Evolutionary conservation across 2,888 invertebrate genomes (phyloP), one percentile per base, ranked within the genome.

Genomic region (Aspidiotus destructor): DNA sequence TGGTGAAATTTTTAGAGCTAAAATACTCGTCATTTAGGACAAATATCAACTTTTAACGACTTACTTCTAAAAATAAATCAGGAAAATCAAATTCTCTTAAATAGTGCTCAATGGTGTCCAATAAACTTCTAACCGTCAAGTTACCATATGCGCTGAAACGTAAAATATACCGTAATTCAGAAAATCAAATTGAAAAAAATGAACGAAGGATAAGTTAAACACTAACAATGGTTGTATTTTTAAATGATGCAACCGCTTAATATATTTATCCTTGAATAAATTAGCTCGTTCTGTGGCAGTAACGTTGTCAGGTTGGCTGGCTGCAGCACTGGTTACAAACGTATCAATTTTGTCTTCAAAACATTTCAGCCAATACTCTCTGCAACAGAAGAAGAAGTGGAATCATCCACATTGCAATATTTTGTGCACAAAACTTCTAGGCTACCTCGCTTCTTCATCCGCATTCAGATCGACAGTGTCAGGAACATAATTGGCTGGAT

Each of bases 81-180:
- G 88, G 87, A 77, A 98, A 97, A 72, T 92, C 90, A 77, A 89
- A 91, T 75, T 92, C 89, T 74, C 89, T 85, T 77, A 97, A 83
- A 75, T 88, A 89, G 75, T 92, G 92, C 79, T 95, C 94, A 75
- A 94, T 89, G 74, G 93, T 87, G 77, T 96, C 94, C 74, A 98
- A 81, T 72, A 98, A 81, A 76, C 89, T 87, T 75, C 97, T 81
- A 72, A 96, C 90, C 71, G 93, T 94, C 74, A 97, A 82, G 71
- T 88, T 87, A 70, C 91, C 90, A 77, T 84, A 86, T 69, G 89
- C 88, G 79, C 86, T 80, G 72, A 53, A 73, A 73, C 15, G 10
- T 42, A 10, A 61, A n/a, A 61, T 40, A 60, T 60, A 5, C 16
- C 17, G 6, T 11, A 16, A 16, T 16, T 57, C 11, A 28, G 5